These are phyloP conservation scores for Coracias cyanogaster DNA, from an alignment of 2,797 vertebrate species.

Conservation along the genomic window DNA sequence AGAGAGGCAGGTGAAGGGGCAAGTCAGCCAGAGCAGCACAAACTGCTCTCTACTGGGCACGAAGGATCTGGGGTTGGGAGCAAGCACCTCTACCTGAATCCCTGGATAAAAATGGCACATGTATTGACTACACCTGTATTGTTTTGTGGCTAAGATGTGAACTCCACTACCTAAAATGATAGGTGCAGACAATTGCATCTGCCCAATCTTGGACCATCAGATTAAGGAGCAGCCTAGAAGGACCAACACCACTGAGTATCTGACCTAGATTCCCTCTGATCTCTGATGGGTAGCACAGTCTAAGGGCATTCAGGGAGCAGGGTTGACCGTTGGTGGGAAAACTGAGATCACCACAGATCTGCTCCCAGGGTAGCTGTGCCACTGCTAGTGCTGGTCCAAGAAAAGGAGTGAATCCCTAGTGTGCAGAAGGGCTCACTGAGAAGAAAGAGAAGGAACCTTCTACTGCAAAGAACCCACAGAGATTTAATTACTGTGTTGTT, in stretches of 20 bases:
- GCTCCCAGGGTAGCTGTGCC: neutral
- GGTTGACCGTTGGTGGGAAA: neutral
- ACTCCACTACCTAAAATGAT: rapidly evolving
- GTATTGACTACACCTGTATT: neutral
- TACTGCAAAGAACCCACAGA: neutral
- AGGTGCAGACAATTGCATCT: neutral
- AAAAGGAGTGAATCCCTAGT: neutral
- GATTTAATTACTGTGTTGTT: neutral
- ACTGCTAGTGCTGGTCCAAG: neutral
- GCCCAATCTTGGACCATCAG: neutral
- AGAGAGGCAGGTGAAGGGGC: neutral
- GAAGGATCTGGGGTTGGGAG: neutral
- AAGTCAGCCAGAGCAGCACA: neutral
- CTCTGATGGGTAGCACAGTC: rapidly evolving
- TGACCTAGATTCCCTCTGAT: neutral
- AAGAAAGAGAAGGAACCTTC: neutral
- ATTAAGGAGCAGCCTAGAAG: neutral
- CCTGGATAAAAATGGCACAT: neutral
- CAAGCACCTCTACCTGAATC: neutral
- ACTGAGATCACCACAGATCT: neutral
- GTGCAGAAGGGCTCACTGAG: neutral
- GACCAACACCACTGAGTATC: neutral
- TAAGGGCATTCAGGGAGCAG: neutral
- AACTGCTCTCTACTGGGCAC: neutral
- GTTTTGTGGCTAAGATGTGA: neutral